These are phyloP conservation scores for Platanista minor DNA, from an alignment of 2,113 vertebrate genomes.

Conservation along the genomic window DNA sequence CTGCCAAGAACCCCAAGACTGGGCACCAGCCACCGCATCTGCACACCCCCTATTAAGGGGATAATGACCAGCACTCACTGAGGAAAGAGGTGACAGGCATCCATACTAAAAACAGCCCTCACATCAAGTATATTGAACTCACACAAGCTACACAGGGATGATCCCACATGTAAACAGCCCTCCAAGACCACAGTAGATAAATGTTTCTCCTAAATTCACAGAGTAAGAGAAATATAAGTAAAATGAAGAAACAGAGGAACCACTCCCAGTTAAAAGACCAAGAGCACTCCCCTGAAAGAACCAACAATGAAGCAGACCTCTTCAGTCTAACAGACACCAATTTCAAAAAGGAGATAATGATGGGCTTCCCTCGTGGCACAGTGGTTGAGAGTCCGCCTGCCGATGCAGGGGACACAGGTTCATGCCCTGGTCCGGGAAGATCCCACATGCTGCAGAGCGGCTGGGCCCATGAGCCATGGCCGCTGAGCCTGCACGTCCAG, in stretches of 20 bases:
- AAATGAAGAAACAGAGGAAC: neutral
- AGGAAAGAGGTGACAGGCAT: neutral
- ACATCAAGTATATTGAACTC: neutral
- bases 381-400: no score
- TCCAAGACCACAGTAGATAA: neutral
- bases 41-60: neutral
- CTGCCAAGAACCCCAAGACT: neutral
- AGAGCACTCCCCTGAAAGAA: neutral
- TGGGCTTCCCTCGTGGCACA: no score
- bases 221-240: neutral
- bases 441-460: no score
- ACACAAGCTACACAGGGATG: neutral
- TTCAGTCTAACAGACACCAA: neutral
- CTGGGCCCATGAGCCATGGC: no score
- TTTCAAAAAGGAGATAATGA: no score
- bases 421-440: no score
- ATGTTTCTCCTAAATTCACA: neutral
- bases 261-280: neutral
- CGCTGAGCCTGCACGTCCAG: no score
- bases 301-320: neutral
- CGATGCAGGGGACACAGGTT: no score
- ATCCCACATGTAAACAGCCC: neutral
- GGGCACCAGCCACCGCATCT: neutral
- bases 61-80: neutral
- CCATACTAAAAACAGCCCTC: neutral